Evolutionary conservation across 2,888 invertebrate genomes (phyloP), one percentile per base, ranked within the genome.

Genomic region (Unio pictorum): DNA sequence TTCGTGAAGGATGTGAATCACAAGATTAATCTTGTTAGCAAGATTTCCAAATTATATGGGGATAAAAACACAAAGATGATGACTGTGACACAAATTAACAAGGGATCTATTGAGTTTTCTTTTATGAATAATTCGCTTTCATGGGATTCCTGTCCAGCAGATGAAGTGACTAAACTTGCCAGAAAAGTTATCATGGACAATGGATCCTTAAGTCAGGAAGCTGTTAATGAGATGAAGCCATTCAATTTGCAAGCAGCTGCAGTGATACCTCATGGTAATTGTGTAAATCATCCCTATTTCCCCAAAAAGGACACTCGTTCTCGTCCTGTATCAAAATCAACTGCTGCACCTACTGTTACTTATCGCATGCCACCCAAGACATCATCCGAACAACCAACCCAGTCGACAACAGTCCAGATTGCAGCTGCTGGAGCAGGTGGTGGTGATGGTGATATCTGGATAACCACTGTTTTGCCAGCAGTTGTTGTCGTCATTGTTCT

Each of bases 91-190:
- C 93, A 93, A 73, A 93, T 96, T 11, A 92, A 92, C 57, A 92
- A 93, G 30, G 93, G 94, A 4, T 90, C 90, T 4, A 87, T 89
- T 6, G 78, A 86, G 15, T 85, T 84, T 64, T 78, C 93, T 55
- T 96, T 95, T 95, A 94, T 95, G 26, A 97, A 97, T 86, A 96
- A 95, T 80, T 94, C 95, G 11, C 88, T 97, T 80, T 94, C 95
- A 0, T 94, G 94, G 64, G 93, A 93, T 82, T 68, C 61, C 61
- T 97, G 97, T 82, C 95, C 96, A 0, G 93, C 93, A 81, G 92
- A 93, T 66, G 94, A 94, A 83, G 94, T 97, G 54, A 93, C 93
- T 18, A 92, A 92, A 67, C 91, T 96, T 61, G 92, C 93, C 81
- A 91, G 91, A 66, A 84, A 81, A 70, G 75, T 90, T 20, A 78